Percentiles rank a stretch among this genome's conserved stretches.
Evolutionary conservation across 2,797 vertebrate genomes (phyloP).

Genomic region (Propithecus perrieri): DNA sequence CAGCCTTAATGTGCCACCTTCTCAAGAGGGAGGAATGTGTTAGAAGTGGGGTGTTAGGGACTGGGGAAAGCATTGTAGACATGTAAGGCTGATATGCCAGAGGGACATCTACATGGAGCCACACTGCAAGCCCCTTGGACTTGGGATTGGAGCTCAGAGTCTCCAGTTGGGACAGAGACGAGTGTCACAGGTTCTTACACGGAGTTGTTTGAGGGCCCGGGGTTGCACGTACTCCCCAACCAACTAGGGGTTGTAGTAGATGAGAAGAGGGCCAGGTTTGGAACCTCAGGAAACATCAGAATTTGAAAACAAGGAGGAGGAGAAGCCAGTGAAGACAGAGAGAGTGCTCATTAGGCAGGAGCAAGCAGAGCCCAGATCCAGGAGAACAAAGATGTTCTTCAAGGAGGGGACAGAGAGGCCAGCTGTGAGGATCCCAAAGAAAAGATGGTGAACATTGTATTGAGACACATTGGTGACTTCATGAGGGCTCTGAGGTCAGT

Average conservation of each 20-base stretch:
- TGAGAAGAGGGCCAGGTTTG: neutral
- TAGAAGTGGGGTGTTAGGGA: neutral
- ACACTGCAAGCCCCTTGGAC: neutral
- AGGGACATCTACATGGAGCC: neutral
- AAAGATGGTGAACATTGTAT: neutral
- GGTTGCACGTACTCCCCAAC: neutral
- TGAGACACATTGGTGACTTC: neutral
- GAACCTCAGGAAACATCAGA: neutral
- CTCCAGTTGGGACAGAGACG: neutral
- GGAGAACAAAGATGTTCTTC: neutral
- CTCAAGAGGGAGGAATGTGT: neutral
- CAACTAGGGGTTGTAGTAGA: neutral
- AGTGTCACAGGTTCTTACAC: neutral
- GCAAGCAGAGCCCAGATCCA: neutral
- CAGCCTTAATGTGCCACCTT: neutral
- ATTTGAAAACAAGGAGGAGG: conserved; percentile 8
- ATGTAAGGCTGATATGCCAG: neutral
- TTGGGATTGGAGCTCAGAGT: neutral
- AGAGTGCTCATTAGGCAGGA: neutral
- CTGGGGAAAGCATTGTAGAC: neutral
- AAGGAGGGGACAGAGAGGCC: neutral
- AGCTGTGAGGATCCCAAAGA: neutral
- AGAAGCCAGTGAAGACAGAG: neutral
- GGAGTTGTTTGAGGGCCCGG: neutral
- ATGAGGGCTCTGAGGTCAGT: neutral